Evolutionary conservation across 2,113 vertebrate species (phyloP), one percentile per base, ranked within the genome.

Genomic region (Sigmodon hispidus): DNA sequence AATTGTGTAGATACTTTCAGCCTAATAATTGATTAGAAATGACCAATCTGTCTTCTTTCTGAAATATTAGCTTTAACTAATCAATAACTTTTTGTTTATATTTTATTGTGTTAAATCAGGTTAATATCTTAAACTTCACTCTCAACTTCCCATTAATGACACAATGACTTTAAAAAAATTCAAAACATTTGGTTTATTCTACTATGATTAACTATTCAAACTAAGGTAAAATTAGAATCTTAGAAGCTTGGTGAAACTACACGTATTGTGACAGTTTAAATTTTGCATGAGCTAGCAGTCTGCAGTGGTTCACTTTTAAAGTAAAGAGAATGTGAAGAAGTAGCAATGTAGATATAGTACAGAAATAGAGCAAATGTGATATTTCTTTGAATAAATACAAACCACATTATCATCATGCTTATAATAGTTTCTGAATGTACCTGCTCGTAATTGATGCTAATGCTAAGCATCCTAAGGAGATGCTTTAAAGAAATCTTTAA

Each of bases 391-490:
- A 29, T 40, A 77, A 24, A 63, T 31, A 29, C 69, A 43, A 50
- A 26, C 34, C 10, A 48, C 36, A 12, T 0, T n/a, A 11, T 0
- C 43, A 11, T 69, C 80, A 50, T 72, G 15, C 52, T 79, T 87
- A 61, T 19, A 59, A 34, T 7, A 19, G 80, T 7, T 7, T 85
- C 67, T 87, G 81, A n/a, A 59, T n/a, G 59, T 52, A 93, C 5
- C 31, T 48, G 57, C 40, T 26, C 5, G 55, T 79, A 93, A 67
- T 52, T n/a, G 57, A 83, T 59, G 29, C 29, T 29, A 24, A 40
- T 63, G 89, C 15, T 84, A n/a, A 63, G 17, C 45, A 26, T 93
- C 91, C n/a, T 76, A n/a, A 94, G 21, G 21, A 79, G 43, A 94
- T n/a, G 4, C 1, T 87, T 89, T n/a, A 31, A 84, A 69, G 10